These are phyloP conservation scores for Taxidea taxus DNA, from an alignment of 2,113 vertebrate genomes.

Conservation along the genomic window DNA sequence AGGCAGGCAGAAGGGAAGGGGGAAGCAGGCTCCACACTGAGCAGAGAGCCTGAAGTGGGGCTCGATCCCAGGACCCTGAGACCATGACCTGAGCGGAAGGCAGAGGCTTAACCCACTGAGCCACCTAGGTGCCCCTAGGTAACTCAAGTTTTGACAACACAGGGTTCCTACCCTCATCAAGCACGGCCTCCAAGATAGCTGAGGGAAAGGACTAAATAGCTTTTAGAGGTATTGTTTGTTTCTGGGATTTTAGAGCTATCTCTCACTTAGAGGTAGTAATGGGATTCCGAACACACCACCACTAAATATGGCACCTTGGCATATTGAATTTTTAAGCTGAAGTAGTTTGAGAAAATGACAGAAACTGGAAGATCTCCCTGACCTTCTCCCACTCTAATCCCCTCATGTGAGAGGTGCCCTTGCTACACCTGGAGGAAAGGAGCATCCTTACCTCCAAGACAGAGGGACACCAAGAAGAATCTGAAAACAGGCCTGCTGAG, in stretches of 20 bases:
- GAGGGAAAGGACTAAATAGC: neutral
- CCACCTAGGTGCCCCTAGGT: too few relatives aligned
- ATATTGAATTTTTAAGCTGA: neutral
- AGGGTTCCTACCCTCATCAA: neutral
- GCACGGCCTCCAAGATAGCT: neutral
- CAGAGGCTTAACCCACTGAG: too few relatives aligned
- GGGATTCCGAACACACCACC: neutral
- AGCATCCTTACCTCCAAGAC: neutral
- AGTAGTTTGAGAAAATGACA: neutral
- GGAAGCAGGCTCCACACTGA: too few relatives aligned
- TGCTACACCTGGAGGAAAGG: neutral
- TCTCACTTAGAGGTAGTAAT: neutral
- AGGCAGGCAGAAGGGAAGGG: fast-evolving
- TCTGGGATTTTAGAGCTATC: neutral
- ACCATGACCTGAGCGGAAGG: too few relatives aligned
- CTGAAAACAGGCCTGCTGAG: neutral
- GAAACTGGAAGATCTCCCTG: neutral
- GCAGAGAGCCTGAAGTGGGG: too few relatives aligned
- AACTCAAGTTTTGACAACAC: neutral
- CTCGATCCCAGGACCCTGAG: too few relatives aligned
- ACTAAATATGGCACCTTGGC: neutral
- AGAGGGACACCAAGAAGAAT: neutral
- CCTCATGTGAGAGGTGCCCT: neutral
- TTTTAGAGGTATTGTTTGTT: neutral
- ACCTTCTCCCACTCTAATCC: neutral